Evolutionary conservation across 2,888 invertebrate species (phyloP), one percentile per base, ranked within the genome.

Genomic region (Agonopterix alstromeriana): DNA sequence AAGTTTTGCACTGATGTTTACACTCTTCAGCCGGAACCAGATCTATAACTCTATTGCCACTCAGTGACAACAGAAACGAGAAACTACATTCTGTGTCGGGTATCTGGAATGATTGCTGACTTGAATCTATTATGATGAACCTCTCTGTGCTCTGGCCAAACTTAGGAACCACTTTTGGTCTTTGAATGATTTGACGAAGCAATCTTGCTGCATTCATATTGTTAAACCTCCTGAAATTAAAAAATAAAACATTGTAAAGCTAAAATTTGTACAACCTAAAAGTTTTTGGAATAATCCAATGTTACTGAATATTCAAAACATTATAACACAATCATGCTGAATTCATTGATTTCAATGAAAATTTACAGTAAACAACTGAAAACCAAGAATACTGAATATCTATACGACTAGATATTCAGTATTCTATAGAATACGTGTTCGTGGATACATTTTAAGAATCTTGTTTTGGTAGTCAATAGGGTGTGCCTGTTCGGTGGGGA

Each of bases 61-160:
- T 91, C 8, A 93, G 91, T 70, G 94, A 94, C 55, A 93, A 89
- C 10, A 96, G 69, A 77, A 95, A 93, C 47, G 95, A 92, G 76
- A 93, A 94, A 60, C 93, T 93, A 70, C 96, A 96, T 76, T 96
- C 96, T 9, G 95, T 93, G 63, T 94, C 92, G 8, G 96, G 96
- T 74, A 96, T 77, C 53, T 82, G 73, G 68, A 95, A 95, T 27
- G 90, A 78, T 17, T 88, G 82, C 48, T 94, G 91, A 65, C 91
- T 90, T 36, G 91, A 87, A 60, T 94, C 94, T 70, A 96, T 93
- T 47, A 97, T 90, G 49, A 95, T 89, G 77, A 91, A 95, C 66
- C 95, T 92, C 74, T 97, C 96, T 46, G 94, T 91, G 61, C 93
- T 93, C 65, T 94, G 93, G 7, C 94, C 94, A 77, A 93, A 92